phyloP scores from a whole-genome alignment of 1,140 invertebrate genomes.

The Caenorhabditis briggsae region DNA sequence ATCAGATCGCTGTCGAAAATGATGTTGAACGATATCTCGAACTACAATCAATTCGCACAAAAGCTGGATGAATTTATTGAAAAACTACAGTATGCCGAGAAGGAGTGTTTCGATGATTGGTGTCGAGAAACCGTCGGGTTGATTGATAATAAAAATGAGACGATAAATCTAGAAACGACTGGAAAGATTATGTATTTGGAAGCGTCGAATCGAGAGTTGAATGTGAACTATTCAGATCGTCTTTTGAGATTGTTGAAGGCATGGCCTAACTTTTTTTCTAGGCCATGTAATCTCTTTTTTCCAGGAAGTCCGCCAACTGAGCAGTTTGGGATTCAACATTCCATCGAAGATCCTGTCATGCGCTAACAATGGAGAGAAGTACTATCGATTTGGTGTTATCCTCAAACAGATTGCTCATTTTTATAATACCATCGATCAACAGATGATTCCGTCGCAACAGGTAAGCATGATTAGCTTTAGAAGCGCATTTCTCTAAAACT shows the following conservation, averaged over 20 bases:
- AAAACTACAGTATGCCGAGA: slow-evolving; percentile 64
- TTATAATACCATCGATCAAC: slow-evolving; percentile 96
- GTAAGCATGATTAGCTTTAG: background rate
- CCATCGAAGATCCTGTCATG: slow-evolving; percentile 84
- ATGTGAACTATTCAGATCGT: slow-evolving; percentile 88
- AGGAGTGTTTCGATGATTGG: slow-evolving; percentile 82
- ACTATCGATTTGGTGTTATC: slow-evolving; percentile 86
- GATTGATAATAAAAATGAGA: slow-evolving; percentile 68
- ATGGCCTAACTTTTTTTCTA: slow-evolving; percentile 79
- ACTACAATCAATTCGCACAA: slow-evolving; percentile 60
- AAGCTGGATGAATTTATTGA: slow-evolving; percentile 79
- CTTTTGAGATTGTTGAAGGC: slow-evolving; percentile 84
- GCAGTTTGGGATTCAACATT: slow-evolving; percentile 86
- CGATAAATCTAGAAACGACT: slow-evolving; percentile 82
- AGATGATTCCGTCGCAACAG: slow-evolving; percentile 94
- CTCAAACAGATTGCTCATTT: slow-evolving; percentile 96
- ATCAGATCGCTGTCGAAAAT: slow-evolving; percentile 14
- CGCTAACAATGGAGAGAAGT: slow-evolving; percentile 83
- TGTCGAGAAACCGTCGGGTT: slow-evolving; percentile 56
- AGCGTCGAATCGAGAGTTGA: slow-evolving; percentile 84
- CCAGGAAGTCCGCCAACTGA: slow-evolving; percentile 82
- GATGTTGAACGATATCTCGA: slow-evolving; percentile 68
- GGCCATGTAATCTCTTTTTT: slow-evolving; percentile 76
- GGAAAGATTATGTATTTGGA: slow-evolving; percentile 86
- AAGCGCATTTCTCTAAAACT: background rate